phyloP scores from a whole-genome alignment of 1,140 invertebrate species.

The Phymorhynchus buccinoides region DNA sequence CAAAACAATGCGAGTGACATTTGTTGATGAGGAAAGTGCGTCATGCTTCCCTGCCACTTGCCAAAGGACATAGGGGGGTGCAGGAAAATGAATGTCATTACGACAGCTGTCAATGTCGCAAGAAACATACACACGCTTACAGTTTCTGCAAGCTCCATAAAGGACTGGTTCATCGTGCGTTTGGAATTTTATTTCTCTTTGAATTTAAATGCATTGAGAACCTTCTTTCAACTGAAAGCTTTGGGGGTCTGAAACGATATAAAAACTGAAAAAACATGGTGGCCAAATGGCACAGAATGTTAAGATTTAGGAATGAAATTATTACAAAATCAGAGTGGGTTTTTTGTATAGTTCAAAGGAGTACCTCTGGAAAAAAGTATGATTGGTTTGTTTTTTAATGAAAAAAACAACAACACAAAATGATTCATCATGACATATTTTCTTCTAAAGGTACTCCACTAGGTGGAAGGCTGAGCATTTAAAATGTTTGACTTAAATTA shows the following conservation, averaged over 20 bases:
- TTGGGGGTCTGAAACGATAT: not conserved
- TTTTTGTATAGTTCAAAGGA: not conserved
- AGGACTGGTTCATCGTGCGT: no score
- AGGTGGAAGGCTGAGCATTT: conserved; percentile 27
- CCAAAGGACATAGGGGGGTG: conserved; percentile 4
- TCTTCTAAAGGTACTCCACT: conserved; percentile 25
- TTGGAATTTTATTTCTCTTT: no score
- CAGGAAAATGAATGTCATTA: not conserved
- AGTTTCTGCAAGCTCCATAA: not conserved
- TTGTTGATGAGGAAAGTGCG: not conserved
- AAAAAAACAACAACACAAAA: not conserved
- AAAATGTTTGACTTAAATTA: not conserved
- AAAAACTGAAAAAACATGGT: not conserved
- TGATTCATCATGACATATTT: not conserved
- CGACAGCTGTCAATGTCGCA: not conserved
- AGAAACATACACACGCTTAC: conserved; percentile 24
- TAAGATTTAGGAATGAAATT: not conserved
- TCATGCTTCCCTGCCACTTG: not conserved
- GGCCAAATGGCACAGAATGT: not conserved
- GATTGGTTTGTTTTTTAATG: not conserved
- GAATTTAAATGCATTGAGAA: not conserved
- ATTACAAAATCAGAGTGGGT: not conserved
- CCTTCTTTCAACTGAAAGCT: conserved; percentile 1
- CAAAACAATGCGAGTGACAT: not conserved
- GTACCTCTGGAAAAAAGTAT: not conserved